A percentile compares a stretch with the other conserved stretches of the same genome.
These are phyloP conservation scores for Solenopsis fugax DNA, from an alignment of 1,140 invertebrate genomes.

Conservation along the genomic window DNA sequence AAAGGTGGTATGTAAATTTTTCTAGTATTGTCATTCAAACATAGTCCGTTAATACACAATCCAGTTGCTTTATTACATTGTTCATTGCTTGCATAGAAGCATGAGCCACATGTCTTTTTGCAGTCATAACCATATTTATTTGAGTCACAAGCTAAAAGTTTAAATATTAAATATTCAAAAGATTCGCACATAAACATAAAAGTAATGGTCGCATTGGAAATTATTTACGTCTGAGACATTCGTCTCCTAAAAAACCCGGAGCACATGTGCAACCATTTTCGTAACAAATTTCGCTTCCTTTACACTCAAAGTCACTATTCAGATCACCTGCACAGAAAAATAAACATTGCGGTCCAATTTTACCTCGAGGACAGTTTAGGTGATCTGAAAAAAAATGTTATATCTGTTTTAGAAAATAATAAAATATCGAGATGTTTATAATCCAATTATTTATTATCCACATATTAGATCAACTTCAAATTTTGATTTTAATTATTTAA, in stretches of 20 bases:
- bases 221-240: slow-evolving; percentile 56
- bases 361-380: no score
- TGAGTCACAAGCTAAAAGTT: slow-evolving; percentile 37
- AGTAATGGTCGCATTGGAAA: neutral
- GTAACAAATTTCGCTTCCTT: slow-evolving; percentile 45
- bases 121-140: slow-evolving; percentile 64
- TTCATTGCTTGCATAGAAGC: neutral
- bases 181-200: neutral
- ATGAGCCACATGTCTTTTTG: slow-evolving; percentile 55
- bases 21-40: neutral
- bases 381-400: slow-evolving; percentile 9
- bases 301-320: neutral
- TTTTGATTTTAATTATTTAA: no score
- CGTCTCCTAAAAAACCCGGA: slow-evolving; percentile 24
- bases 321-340: neutral
- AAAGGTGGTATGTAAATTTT: slow-evolving; percentile 60
- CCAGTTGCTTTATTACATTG: slow-evolving; percentile 64
- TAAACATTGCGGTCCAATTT: slow-evolving; percentile 30
- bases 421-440: no score
- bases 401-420: no score
- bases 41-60: slow-evolving; percentile 14
- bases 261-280: slow-evolving; percentile 64
- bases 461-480: no score
- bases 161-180: neutral
- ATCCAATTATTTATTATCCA: no score